A percentile compares a stretch with the other conserved stretches of the same genome.
Conservation (phyloP, 2,113 vertebrate species). For the Perognathus longimembris region DNA sequence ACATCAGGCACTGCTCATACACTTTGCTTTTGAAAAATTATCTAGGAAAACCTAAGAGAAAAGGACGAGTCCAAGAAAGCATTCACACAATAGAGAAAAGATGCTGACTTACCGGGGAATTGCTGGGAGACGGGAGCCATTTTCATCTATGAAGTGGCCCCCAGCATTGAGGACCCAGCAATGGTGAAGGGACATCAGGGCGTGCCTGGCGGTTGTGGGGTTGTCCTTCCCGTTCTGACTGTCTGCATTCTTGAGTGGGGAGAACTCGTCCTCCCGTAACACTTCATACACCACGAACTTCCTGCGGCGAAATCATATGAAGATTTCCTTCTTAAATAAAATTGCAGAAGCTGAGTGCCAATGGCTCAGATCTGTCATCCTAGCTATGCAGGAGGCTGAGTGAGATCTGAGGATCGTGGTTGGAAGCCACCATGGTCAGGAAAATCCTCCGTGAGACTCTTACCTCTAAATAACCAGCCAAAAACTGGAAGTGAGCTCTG, state of each 20-base stretch:
- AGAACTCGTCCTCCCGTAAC: slow-evolving; percentile 96
- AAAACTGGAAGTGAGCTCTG: no score
- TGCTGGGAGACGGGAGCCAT: slow-evolving; percentile 93
- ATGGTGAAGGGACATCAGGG: slow-evolving; percentile 97
- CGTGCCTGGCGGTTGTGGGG: slow-evolving; percentile 94
- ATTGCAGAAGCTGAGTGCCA: no score
- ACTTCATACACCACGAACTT: slow-evolving; percentile 96
- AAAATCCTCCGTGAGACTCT: no score
- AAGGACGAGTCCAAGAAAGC: accelerated
- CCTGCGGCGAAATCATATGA: slow-evolving; percentile 82
- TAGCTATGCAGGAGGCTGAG: no score
- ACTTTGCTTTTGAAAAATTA: not conserved
- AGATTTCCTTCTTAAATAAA: not conserved
- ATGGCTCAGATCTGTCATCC: no score
- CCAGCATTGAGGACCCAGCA: slow-evolving; percentile 98
- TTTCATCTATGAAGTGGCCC: slow-evolving; percentile 96
- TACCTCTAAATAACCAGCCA: no score
- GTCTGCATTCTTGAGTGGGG: slow-evolving; percentile 97
- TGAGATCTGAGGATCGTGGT: no score
- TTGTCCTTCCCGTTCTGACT: slow-evolving; percentile 98
- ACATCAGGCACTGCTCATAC: not conserved
- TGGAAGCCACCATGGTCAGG: no score
- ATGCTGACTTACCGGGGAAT: slow-evolving; percentile 92
- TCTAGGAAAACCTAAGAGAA: not conserved
- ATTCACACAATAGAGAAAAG: not conserved